Evolutionary conservation across 2,888 invertebrate species (phyloP).

Genomic region (Amblyjoppa proteus): DNA sequence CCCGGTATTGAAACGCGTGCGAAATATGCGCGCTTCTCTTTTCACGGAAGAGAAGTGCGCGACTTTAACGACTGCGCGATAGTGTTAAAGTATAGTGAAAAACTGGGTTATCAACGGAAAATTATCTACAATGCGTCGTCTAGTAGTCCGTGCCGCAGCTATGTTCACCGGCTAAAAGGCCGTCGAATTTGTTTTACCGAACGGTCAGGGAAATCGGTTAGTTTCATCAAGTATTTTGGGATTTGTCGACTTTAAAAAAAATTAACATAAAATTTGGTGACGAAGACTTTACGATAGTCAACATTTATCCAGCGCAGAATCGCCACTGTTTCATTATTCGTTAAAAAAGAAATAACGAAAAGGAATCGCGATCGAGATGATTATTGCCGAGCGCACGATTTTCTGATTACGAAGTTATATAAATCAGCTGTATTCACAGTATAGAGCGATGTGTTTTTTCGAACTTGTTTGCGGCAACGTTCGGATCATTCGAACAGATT

Average conservation of each 20-base stretch:
- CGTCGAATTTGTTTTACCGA: background rate
- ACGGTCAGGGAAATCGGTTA: background rate
- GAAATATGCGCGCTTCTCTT: background rate
- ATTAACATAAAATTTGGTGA: background rate
- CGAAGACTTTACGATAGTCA: background rate
- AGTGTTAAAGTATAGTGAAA: background rate
- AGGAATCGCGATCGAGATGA: background rate
- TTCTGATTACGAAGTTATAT: background rate
- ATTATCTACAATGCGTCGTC: background rate
- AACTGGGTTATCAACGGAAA: background rate
- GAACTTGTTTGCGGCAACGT: constrained; percentile 31
- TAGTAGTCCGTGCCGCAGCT: background rate
- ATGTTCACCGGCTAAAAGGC: background rate
- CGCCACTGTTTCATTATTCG: constrained; percentile 30
- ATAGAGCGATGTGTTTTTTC: background rate
- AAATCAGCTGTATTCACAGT: background rate
- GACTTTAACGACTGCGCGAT: background rate
- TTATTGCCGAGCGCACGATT: background rate
- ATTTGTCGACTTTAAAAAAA: background rate
- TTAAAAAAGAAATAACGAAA: constrained; percentile 21
- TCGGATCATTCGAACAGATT: constrained; percentile 33
- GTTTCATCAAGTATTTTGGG: background rate
- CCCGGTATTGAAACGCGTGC: background rate
- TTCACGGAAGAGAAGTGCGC: background rate
- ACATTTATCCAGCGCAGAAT: background rate